These are phyloP conservation scores for Perizoma flavofasciatum DNA, from an alignment of 2,888 invertebrate genomes.

Conservation along the genomic window DNA sequence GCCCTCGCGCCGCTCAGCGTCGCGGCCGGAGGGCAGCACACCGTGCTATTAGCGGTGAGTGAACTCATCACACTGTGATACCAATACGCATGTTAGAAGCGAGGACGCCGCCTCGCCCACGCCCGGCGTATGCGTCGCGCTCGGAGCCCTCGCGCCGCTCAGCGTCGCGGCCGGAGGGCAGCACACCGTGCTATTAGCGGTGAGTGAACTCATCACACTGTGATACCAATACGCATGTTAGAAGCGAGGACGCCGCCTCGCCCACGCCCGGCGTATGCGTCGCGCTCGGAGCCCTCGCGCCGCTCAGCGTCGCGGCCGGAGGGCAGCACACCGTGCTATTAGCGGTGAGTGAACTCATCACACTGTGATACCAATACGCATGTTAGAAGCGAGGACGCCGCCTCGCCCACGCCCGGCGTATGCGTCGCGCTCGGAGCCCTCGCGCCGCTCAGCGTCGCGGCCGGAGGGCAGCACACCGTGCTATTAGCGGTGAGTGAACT, in stretches of 20 bases:
- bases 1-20: slow-evolving; percentile 58
- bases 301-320: slow-evolving; percentile 86
- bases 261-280: slow-evolving; percentile 84
- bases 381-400: slow-evolving; percentile 85
- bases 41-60: slow-evolving; percentile 86
- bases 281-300: slow-evolving; percentile 40
- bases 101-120: slow-evolving; percentile 86
- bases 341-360: slow-evolving; percentile 69
- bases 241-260: slow-evolving; percentile 84
- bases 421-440: slow-evolving; percentile 53
- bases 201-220: too few relatives aligned
- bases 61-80: too few relatives aligned
- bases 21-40: slow-evolving; percentile 94
- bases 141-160: slow-evolving; percentile 1
- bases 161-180: slow-evolving; percentile 92
- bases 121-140: slow-evolving; percentile 78
- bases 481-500: slow-evolving; percentile 82
- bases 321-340: slow-evolving; percentile 94
- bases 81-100: too few relatives aligned
- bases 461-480: slow-evolving; percentile 95
- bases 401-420: slow-evolving; percentile 84
- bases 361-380: too few relatives aligned
- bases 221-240: too few relatives aligned
- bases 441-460: slow-evolving; percentile 74
- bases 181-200: slow-evolving; percentile 90